Evolutionary conservation across 2,797 vertebrate genomes (phyloP).

Genomic region (Poecilia wingei): DNA sequence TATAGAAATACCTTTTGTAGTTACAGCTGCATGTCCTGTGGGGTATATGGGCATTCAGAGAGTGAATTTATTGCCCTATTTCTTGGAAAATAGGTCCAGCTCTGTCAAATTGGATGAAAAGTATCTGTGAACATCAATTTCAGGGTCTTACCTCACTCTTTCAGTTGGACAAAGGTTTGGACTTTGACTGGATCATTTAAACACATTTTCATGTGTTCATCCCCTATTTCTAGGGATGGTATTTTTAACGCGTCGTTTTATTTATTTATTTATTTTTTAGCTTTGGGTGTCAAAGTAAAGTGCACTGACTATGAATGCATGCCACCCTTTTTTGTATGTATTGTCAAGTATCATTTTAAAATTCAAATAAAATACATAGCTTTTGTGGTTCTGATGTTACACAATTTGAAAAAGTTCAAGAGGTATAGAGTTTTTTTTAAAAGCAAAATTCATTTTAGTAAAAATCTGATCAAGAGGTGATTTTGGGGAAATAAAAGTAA

Average conservation of each 20-base stretch:
- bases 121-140: neutral
- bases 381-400: neutral
- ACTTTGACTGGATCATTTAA: neutral
- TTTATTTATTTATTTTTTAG: no score
- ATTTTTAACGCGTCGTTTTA: neutral
- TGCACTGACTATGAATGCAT: neutral
- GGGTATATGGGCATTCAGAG: neutral
- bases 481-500: constrained; percentile 16
- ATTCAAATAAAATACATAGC: neutral
- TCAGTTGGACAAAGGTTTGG: neutral
- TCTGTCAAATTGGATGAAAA: neutral
- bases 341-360: neutral
- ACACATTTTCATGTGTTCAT: neutral
- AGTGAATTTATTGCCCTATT: neutral
- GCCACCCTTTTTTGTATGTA: neutral
- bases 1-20: neutral
- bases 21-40: neutral
- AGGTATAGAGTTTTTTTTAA: no score
- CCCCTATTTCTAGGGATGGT: neutral
- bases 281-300: neutral
- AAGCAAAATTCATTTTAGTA: no score
- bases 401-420: neutral
- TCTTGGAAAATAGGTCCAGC: neutral
- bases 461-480: constrained; percentile 14
- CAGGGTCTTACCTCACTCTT: neutral